Conservation (phyloP, 2,888 invertebrate genomes). For the Drosophila putrida region DNA sequence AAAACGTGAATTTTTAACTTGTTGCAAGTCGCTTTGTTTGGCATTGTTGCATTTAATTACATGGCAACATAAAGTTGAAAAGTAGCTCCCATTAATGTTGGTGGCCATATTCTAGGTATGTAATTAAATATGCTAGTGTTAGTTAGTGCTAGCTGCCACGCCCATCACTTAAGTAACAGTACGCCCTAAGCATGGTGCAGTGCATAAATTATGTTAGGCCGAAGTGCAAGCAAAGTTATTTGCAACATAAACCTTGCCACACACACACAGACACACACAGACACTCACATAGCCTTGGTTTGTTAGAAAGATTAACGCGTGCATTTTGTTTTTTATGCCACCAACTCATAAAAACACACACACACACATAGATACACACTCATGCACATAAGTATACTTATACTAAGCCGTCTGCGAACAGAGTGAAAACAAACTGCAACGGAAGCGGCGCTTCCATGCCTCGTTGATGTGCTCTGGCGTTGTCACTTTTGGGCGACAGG, state of each 20-base stretch:
- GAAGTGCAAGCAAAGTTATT: slow-evolving; percentile 79
- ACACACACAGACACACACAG: slow-evolving; percentile 21
- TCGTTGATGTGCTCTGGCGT: slow-evolving; percentile 43
- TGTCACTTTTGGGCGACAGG: slow-evolving; percentile 62
- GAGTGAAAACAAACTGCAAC: slow-evolving; percentile 75
- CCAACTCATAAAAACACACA: slow-evolving; percentile 59
- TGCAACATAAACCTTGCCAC: slow-evolving; percentile 72
- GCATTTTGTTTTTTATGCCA: slow-evolving; percentile 71
- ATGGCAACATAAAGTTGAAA: slow-evolving; percentile 48
- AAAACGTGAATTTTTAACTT: background rate
- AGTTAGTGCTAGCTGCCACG: slow-evolving; percentile 49
- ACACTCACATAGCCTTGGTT: slow-evolving; percentile 56
- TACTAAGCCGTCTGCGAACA: slow-evolving; percentile 74
- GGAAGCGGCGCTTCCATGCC: slow-evolving; percentile 72
- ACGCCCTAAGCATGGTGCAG: slow-evolving; percentile 45
- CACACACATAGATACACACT: slow-evolving; percentile 27
- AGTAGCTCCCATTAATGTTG: slow-evolving; percentile 60
- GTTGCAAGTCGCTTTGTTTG: slow-evolving; percentile 42
- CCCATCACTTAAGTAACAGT: slow-evolving; percentile 51
- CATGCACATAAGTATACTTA: slow-evolving; percentile 50
- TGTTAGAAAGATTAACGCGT: slow-evolving; percentile 80
- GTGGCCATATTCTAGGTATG: slow-evolving; percentile 58
- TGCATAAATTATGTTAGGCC: slow-evolving; percentile 81
- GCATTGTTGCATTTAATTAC: slow-evolving; percentile 45
- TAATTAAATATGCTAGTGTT: slow-evolving; percentile 70